Base-by-base conservation (phyloP, 2,113 vertebrate species). In the Gorsachius goisagi region DNA sequence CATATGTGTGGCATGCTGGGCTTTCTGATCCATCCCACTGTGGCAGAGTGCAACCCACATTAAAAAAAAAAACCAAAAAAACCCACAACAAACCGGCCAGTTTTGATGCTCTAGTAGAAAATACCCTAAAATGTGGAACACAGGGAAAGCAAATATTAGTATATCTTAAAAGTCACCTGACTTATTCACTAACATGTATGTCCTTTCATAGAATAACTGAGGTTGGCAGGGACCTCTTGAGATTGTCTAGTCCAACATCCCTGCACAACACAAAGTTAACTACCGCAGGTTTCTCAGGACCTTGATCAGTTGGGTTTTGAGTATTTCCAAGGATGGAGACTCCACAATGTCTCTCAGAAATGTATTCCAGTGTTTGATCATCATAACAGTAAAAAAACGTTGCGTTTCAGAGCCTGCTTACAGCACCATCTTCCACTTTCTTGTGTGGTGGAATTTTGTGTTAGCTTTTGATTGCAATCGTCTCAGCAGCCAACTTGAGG, bases 21-120 rank as follows among this genome's bases (percentile, higher is more conserved):
- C 15, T 92, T 73, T 92, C 68, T 58, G 11, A 74, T 71, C 35
- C 15, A 28, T 50, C 15, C 14, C n/a, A 67, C 24, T 0, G 1
- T 14, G 3, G 14, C 17, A 3, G 23, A 71, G 3, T 49, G 7
- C 24, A 66, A 66, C 2, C 3, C 5, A 23, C 21, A 41, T 2
- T 3, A 5, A 56, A 78, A 21, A 45, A 52, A 12, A 0, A 37
- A 76, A 21, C 8, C 39, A 39, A 39, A 39, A 8, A 39, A 39
- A 39, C 8, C 37, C 37, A 39, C 39, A 41, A 41, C 39, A 41
- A 41, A 41, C 39, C 39, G 53, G 12, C 3, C 4, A 33, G 9
- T 76, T 88, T 75, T 85, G 12, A 45, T 88, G 10, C 16, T 68
- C 6, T 45, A n/a, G 23, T 17, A 45, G 22, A 49, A 68, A 88